Evolutionary conservation across 2,888 invertebrate species (phyloP), one percentile per base, ranked within the genome.

Genomic region (Sarcophaga rosellei): DNA sequence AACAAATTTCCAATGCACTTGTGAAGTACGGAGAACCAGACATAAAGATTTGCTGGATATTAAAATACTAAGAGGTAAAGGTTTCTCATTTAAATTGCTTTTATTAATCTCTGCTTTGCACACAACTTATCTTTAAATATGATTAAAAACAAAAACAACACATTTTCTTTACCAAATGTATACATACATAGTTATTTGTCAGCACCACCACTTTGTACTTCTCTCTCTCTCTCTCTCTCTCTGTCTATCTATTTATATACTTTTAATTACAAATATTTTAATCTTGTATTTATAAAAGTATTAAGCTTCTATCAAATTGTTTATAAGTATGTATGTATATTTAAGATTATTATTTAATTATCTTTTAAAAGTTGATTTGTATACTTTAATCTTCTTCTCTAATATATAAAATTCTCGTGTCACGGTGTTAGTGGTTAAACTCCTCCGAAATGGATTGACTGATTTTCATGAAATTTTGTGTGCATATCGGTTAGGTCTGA

Each of bases 41-140:
- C 93, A 93, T 90, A 93, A 93, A 93, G 93, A 93, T 90, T 92
- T 93, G 88, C 90, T 93, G 93, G 93, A 93, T 90, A 93, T 93
- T 86, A 93, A 93, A 90, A 93, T 93, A 86, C 89, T 93, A 87
- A 91, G 93, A 93, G 93, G 93, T 93, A 93, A 86, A 21, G 70
- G 75, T 23, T 35, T 79, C 47, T 63, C 17, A 15, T 53, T 35
- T 62, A 63, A 44, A 20, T 65, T 4, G 8, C 25, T 45, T 44
- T 45, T n/a, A 53, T 17, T 15, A 23, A 4, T 61, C 44, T 20
- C 12, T 72, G 23, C 10, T 73, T 47, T 72, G 44, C 44, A 69
- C 20, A 61, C 1, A 61, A 10, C 15, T 61, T 61, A 17, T 57
- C 15, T 61, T 61, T 61, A 10, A 5, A 61, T 20, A 17, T 20